Percentiles rank a stretch among this genome's conserved stretches.
phyloP scores from a whole-genome alignment of 2,113 vertebrate species.

The Tetrax tetrax region DNA sequence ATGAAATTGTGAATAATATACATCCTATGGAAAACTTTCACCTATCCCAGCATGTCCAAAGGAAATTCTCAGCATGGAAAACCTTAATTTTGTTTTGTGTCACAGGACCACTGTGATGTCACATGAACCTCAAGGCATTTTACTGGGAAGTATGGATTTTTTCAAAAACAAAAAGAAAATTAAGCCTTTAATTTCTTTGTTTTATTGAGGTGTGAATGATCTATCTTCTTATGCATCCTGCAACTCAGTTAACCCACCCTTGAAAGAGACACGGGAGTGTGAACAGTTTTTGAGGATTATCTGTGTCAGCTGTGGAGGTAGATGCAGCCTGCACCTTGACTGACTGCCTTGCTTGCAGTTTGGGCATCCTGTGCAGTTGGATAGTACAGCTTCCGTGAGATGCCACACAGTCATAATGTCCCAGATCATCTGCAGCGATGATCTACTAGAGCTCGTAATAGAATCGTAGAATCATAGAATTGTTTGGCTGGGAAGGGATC shows the following conservation, averaged over 20 bases:
- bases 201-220: neutral
- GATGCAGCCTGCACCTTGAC: neutral
- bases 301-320: neutral
- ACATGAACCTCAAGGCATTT: neutral
- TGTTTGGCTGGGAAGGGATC: too few relatives aligned
- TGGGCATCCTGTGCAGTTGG: neutral
- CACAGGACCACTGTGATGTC: neutral
- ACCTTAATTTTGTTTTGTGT: neutral
- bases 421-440: neutral
- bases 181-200: neutral
- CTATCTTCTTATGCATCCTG: neutral
- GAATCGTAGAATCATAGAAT: too few relatives aligned
- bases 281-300: neutral
- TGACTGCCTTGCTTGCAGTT: neutral
- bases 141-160: neutral
- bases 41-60: neutral
- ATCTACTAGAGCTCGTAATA: neutral
- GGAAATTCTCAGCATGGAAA: neutral
- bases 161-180: neutral
- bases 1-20: neutral
- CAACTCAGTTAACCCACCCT: neutral
- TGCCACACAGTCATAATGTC: neutral
- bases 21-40: neutral
- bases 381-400: neutral
- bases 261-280: neutral